phyloP scores from a whole-genome alignment of 2,113 vertebrate genomes.

The Passer domesticus region DNA sequence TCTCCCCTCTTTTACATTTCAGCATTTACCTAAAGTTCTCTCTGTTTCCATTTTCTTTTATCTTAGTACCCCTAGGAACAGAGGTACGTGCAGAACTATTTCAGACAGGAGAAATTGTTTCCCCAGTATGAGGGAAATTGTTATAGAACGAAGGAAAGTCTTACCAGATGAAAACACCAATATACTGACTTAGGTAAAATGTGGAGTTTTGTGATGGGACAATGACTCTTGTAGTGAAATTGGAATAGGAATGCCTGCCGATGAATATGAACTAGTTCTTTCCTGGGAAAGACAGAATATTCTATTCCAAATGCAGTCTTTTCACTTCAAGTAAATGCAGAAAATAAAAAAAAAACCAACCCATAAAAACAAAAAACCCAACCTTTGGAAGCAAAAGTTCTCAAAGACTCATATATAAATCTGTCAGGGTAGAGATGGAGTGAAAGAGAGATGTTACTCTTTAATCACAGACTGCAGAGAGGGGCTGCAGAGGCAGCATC shows the following conservation, averaged over 20 bases:
- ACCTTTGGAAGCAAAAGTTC: background rate
- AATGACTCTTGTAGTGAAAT: background rate
- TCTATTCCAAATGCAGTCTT: background rate
- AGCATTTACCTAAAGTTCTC: background rate
- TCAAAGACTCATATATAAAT: background rate
- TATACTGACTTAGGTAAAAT: background rate
- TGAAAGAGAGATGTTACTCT: background rate
- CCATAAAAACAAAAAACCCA: background rate
- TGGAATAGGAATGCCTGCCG: background rate
- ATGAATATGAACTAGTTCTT: background rate
- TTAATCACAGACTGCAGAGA: background rate
- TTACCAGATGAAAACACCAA: background rate
- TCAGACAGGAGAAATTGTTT: background rate
- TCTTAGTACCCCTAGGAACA: background rate
- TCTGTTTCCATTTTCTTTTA: background rate
- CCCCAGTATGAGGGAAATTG: background rate
- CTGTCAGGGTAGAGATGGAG: background rate
- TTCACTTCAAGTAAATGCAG: background rate
- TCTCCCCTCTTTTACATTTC: background rate
- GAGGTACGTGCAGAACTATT: background rate
- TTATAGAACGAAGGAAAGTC: background rate
- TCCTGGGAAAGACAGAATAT: background rate
- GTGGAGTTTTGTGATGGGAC: background rate
- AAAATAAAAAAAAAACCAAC: background rate
- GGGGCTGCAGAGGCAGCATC: background rate